A percentile compares a stretch with the other conserved stretches of the same genome.
phyloP scores from a whole-genome alignment of 2,888 invertebrate species.

The Megalurothrips usitatus region DNA sequence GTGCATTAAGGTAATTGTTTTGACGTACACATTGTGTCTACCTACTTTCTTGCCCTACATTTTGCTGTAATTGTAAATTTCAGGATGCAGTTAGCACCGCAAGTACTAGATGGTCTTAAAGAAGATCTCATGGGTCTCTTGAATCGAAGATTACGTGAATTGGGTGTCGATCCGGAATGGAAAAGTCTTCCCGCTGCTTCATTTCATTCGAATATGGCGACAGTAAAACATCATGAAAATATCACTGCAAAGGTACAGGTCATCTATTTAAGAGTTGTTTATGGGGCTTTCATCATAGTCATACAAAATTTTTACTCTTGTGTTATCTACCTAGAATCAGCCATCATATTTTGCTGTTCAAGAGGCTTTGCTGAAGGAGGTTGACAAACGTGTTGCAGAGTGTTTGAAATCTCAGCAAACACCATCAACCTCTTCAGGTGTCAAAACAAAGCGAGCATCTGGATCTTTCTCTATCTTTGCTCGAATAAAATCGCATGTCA shows the following conservation, averaged over 20 bases:
- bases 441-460: background rate
- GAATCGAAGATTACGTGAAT: constrained; percentile 49
- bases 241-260: constrained; percentile 53
- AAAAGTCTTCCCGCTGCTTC: constrained; percentile 53
- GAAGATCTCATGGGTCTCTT: constrained; percentile 34
- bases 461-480: constrained; percentile 4
- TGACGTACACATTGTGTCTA: background rate
- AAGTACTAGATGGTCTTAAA: constrained; percentile 35
- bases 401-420: background rate
- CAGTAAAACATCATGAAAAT: constrained; percentile 55
- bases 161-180: constrained; percentile 62
- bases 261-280: background rate
- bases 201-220: constrained; percentile 55
- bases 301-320: background rate
- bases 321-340: background rate
- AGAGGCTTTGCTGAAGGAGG: background rate
- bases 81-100: constrained; percentile 18
- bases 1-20: background rate
- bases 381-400: constrained; percentile 1
- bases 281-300: background rate
- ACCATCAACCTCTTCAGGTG: background rate
- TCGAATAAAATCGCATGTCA: background rate
- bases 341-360: background rate
- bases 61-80: background rate
- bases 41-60: no score